Evolutionary conservation across 2,888 invertebrate genomes (phyloP).

Genomic region (Mythimna albipuncta): DNA sequence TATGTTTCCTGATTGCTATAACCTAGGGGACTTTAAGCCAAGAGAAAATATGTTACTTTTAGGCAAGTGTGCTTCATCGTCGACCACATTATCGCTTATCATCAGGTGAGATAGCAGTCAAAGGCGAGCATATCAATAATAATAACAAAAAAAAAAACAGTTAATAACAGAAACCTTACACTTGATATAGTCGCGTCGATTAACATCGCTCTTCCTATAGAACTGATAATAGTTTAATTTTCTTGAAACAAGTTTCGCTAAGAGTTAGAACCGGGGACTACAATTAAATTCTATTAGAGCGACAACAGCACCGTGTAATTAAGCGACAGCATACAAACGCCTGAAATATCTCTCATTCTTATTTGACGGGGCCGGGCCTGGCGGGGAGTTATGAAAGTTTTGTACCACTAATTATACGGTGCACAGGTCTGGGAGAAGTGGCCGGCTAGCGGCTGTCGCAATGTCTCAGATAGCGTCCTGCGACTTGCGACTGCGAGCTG

Average conservation of each 20-base stretch:
- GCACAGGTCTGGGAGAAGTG: constrained; percentile 61
- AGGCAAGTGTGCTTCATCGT: no score
- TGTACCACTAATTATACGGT: constrained; percentile 83
- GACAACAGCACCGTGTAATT: constrained; percentile 84
- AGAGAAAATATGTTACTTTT: no score
- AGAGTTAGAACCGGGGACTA: constrained; percentile 70
- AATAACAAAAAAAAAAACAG: no score
- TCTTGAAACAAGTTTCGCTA: constrained; percentile 71
- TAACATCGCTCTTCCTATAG: constrained; percentile 32
- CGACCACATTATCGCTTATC: no score
- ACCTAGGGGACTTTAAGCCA: no score
- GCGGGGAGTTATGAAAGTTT: constrained; percentile 83
- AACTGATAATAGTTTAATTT: constrained; percentile 51
- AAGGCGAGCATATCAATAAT: no score
- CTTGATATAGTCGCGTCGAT: constrained; percentile 20
- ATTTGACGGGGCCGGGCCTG: constrained; percentile 74
- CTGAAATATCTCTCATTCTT: constrained; percentile 87
- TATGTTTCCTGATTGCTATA: no score
- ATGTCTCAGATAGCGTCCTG: constrained; percentile 78
- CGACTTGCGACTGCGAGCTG: constrained; percentile 69
- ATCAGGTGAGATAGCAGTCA: no score
- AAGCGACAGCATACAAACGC: constrained; percentile 81
- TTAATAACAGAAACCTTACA: constrained; percentile 20
- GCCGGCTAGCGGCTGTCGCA: constrained; percentile 56
- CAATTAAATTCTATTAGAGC: constrained; percentile 89